phyloP scores from a whole-genome alignment of 2,113 vertebrate species.

The Neodontobutis hainanensis region DNA sequence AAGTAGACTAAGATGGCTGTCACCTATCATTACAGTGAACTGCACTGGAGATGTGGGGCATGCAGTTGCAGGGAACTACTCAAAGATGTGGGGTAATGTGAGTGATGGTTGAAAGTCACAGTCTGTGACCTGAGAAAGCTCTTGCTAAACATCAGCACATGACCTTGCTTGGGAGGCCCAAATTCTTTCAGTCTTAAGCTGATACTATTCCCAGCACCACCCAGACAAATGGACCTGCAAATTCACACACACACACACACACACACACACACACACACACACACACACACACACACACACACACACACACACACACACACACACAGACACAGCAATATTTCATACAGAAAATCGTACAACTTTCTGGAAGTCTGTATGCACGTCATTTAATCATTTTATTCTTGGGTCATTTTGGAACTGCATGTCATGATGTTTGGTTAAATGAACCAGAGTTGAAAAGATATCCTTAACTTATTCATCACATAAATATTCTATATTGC shows the following conservation, averaged over 20 bases:
- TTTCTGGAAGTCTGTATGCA: constrained; percentile 41
- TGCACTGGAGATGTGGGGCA: constrained; percentile 58
- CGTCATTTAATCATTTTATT: constrained; percentile 32
- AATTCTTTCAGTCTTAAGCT: constrained; percentile 75
- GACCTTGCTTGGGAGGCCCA: constrained; percentile 73
- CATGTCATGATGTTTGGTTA: constrained; percentile 22
- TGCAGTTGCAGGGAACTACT: constrained; percentile 53
- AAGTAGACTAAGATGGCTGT: constrained; percentile 63
- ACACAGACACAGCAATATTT: constrained; percentile 36
- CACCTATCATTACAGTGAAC: constrained; percentile 63
- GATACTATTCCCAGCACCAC: constrained; percentile 70
- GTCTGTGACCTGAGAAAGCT: constrained; percentile 74
- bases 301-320: constrained; percentile 46
- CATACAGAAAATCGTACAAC: constrained; percentile 24
- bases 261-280: constrained; percentile 36
- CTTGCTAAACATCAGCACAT: constrained; percentile 79
- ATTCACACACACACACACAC: constrained; percentile 48
- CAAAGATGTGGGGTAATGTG: constrained; percentile 66
- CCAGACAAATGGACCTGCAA: constrained; percentile 48
- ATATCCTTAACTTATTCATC: constrained; percentile 10
- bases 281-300: constrained; percentile 37
- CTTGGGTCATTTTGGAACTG: constrained; percentile 23
- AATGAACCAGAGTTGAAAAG: constrained; percentile 39
- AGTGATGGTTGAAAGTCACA: constrained; percentile 73
- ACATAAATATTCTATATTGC: constrained; percentile 49